phyloP scores from a whole-genome alignment of 2,113 vertebrate species.

The Rattus norvegicus region DNA sequence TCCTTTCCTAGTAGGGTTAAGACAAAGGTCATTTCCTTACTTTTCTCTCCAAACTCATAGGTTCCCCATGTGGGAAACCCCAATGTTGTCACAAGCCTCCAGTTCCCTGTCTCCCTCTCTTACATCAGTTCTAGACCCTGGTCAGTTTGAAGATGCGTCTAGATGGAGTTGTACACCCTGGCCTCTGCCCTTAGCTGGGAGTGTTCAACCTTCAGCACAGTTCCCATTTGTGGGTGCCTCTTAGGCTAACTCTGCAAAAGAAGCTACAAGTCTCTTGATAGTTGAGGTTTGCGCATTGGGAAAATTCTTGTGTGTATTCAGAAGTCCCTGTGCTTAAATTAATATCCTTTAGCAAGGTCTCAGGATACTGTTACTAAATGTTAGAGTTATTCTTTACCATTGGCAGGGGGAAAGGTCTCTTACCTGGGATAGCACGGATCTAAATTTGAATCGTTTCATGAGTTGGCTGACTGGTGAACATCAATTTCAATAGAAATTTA shows the following conservation, averaged over 20 bases:
- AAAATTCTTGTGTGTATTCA: neutral
- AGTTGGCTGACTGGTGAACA: neutral
- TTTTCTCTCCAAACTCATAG: neutral
- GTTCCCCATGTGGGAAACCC: neutral
- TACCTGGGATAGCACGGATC: neutral
- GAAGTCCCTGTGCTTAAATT: neutral
- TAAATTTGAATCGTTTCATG: slow-evolving; percentile 25
- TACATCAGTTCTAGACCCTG: neutral
- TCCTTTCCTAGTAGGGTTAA: neutral
- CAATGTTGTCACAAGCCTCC: neutral
- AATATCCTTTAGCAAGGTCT: slow-evolving; percentile 31
- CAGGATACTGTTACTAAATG: neutral
- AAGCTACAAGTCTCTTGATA: neutral
- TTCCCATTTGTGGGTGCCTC: neutral
- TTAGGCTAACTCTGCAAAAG: neutral
- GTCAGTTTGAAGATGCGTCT: neutral
- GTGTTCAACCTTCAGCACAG: neutral
- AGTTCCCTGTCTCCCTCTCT: neutral
- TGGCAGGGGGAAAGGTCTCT: neutral
- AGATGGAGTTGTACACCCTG: neutral
- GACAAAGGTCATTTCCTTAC: neutral
- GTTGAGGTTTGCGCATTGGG: neutral
- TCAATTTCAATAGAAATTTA: slow-evolving; percentile 17
- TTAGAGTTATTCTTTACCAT: neutral
- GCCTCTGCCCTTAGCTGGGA: neutral